Conservation (phyloP, 2,797 vertebrate genomes). For the Chelon labrosus region DNA sequence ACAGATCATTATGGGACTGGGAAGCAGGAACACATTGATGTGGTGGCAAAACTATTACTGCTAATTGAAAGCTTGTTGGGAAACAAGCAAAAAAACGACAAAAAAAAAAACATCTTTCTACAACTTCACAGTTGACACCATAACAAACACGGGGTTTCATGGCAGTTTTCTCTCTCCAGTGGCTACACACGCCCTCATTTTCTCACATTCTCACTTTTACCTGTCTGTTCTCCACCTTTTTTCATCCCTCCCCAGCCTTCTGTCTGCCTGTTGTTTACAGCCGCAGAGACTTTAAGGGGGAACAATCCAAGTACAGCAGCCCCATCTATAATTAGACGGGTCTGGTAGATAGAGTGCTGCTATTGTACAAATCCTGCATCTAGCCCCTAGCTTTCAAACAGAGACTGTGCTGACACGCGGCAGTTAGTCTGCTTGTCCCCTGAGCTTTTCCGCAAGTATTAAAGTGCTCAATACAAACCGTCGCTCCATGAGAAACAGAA, state of each 20-base stretch:
- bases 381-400: constrained; percentile 4
- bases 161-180: neutral
- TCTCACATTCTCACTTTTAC: neutral
- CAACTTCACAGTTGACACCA: constrained; percentile 9
- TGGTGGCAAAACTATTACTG: neutral
- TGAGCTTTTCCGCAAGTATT: constrained; percentile 34
- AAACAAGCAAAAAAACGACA: neutral
- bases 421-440: constrained; percentile 38
- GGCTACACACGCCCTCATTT: neutral
- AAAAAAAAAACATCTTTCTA: neutral
- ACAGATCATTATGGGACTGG: too few species aligned
- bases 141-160: constrained; percentile 1
- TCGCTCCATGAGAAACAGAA: constrained; percentile 28
- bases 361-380: constrained; percentile 36
- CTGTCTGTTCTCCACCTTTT: neutral
- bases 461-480: constrained; percentile 45
- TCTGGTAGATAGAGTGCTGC: constrained; percentile 18
- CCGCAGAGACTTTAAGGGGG: constrained; percentile 9
- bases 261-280: constrained; percentile 20
- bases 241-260: constrained; percentile 4
- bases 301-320: constrained; percentile 18
- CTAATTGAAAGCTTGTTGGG: constrained; percentile 13
- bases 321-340: constrained; percentile 22
- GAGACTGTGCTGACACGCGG: constrained; percentile 25
- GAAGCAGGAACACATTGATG: neutral